These are phyloP conservation scores for Deilephila elpenor DNA, from an alignment of 2,888 invertebrate species.

Conservation along the genomic window DNA sequence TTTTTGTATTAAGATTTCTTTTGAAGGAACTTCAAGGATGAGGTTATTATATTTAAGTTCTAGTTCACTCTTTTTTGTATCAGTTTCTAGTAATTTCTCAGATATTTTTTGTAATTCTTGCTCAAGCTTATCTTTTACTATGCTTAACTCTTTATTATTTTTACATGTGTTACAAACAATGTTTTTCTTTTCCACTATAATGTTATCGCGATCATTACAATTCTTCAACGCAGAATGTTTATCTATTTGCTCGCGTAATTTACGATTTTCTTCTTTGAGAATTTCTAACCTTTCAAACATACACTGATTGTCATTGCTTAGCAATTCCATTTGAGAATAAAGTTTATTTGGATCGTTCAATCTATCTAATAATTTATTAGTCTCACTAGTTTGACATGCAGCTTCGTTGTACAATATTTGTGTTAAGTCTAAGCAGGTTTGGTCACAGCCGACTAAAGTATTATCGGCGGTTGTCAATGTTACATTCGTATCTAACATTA, in stretches of 20 bases:
- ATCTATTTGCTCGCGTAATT: slow-evolving; percentile 52
- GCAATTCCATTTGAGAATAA: slow-evolving; percentile 48
- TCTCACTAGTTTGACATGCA: slow-evolving; percentile 57
- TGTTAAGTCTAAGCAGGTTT: slow-evolving; percentile 69
- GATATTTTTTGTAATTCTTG: slow-evolving; percentile 51
- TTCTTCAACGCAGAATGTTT: slow-evolving; percentile 34
- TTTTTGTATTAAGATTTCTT: slow-evolving; percentile 60
- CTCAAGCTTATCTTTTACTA: slow-evolving; percentile 39
- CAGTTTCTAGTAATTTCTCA: slow-evolving; percentile 50
- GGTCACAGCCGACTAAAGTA: slow-evolving; percentile 66
- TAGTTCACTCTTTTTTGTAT: slow-evolving; percentile 56
- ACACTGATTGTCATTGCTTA: slow-evolving; percentile 49
- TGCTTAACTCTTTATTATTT: slow-evolving; percentile 41
- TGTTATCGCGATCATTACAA: slow-evolving; percentile 33
- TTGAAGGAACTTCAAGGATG: slow-evolving; percentile 59
- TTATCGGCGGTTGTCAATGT: slow-evolving; percentile 69
- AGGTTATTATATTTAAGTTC: slow-evolving; percentile 63
- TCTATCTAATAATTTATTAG: slow-evolving; percentile 36
- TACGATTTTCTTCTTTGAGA: slow-evolving; percentile 60
- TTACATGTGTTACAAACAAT: slow-evolving; percentile 47
- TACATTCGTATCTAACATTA: slow-evolving; percentile 79
- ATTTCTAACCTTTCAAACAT: slow-evolving; percentile 50
- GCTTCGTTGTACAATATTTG: slow-evolving; percentile 63
- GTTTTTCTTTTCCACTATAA: slow-evolving; percentile 7
- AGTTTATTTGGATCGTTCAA: slow-evolving; percentile 45